Conservation (phyloP, 2,113 vertebrate genomes). For the Progne subis region DNA sequence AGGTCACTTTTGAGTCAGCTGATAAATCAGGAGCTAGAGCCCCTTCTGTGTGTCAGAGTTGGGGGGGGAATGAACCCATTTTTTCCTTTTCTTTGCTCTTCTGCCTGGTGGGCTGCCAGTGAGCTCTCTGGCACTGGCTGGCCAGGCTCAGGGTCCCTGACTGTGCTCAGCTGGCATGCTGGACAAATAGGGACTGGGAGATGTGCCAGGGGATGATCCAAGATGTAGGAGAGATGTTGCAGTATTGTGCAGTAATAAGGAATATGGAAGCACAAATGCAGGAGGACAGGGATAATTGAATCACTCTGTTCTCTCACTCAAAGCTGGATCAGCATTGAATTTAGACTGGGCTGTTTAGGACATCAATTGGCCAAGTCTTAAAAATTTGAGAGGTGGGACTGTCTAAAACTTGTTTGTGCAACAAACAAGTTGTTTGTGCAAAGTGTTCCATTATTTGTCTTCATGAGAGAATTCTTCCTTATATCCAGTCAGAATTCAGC, state of each 20-base stretch:
- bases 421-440: neutral
- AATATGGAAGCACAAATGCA: neutral
- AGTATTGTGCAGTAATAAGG: neutral
- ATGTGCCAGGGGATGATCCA: neutral
- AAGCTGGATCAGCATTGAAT: neutral
- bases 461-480: neutral
- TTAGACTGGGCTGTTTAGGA: neutral
- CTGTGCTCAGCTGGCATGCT: neutral
- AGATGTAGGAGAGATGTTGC: neutral
- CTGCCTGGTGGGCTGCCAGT: neutral
- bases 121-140: neutral
- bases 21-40: neutral
- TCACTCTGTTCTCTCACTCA: neutral
- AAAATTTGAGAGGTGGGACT: neutral
- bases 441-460: neutral
- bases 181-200: neutral
- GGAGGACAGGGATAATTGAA: neutral
- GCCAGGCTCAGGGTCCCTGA: neutral
- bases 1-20: neutral
- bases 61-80: neutral
- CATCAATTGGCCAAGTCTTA: neutral
- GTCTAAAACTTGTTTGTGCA: neutral
- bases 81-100: neutral
- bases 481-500: neutral
- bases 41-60: neutral